phyloP scores from a whole-genome alignment of 1,140 invertebrate genomes.

The Drosophila chauvacae region DNA sequence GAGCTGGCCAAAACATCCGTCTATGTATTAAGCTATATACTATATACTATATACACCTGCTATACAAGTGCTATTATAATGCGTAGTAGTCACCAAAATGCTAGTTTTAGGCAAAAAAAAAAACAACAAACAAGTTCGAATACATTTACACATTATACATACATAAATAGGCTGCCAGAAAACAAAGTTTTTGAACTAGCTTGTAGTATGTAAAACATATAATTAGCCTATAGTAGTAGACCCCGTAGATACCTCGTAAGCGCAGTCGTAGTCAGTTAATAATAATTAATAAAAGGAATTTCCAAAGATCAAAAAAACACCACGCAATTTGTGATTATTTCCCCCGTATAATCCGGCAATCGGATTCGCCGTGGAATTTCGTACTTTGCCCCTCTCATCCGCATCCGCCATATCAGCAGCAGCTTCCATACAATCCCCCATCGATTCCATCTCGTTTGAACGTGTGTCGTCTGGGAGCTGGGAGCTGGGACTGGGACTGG shows the following conservation, averaged over 20 bases:
- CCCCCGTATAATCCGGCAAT: slow-evolving; percentile 28
- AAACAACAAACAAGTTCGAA: slow-evolving; percentile 20
- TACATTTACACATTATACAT: not conserved
- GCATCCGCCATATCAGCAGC: slow-evolving; percentile 47
- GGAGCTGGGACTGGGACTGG: slow-evolving; percentile 14
- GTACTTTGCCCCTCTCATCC: slow-evolving; percentile 60
- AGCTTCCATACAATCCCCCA: slow-evolving; percentile 13
- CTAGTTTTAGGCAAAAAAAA: slow-evolving; percentile 42
- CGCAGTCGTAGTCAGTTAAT: slow-evolving; percentile 25
- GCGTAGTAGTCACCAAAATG: slow-evolving; percentile 49
- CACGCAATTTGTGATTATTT: not conserved
- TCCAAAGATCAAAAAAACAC: slow-evolving; percentile 48
- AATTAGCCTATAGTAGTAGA: slow-evolving; percentile 20
- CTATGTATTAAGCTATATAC: slow-evolving; percentile 60
- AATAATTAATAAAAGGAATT: slow-evolving; percentile 46
- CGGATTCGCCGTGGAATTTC: slow-evolving; percentile 54
- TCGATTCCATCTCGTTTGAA: slow-evolving; percentile 5
- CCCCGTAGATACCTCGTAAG: slow-evolving; percentile 21
- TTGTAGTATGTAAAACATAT: slow-evolving; percentile 28
- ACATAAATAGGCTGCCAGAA: slow-evolving; percentile 63
- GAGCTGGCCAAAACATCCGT: slow-evolving; percentile 6
- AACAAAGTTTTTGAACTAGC: slow-evolving; percentile 68
- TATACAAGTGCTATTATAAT: slow-evolving; percentile 37
- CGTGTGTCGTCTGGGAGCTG: slow-evolving; percentile 22
- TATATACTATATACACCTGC: slow-evolving; percentile 15